Conservation (phyloP, 2,888 invertebrate genomes). For the Stratiomys singularior region DNA sequence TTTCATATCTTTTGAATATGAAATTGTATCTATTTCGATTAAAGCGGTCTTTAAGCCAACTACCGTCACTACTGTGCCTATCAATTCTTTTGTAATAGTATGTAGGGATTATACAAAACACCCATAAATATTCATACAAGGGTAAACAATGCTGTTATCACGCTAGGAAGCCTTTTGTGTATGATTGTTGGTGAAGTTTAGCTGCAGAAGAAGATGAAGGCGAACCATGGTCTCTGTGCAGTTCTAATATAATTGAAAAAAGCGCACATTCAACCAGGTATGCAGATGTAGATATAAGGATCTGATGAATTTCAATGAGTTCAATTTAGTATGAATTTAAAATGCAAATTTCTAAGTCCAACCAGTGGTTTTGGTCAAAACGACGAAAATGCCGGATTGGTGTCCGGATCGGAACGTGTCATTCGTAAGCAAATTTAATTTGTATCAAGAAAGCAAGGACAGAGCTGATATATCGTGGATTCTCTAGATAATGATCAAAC, state of each 20-base stretch:
- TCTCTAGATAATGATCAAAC: too few species aligned
- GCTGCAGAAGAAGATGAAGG: neutral
- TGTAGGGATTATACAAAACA: neutral
- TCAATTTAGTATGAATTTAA: neutral
- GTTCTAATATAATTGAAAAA: neutral
- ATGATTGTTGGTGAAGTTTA: neutral
- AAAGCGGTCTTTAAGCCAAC: constrained; percentile 6
- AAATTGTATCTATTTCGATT: constrained; percentile 36
- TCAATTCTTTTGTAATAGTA: neutral
- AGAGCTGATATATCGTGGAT: too few species aligned
- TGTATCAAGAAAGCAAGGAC: too few species aligned
- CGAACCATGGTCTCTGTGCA: neutral
- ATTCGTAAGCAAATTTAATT: too few species aligned
- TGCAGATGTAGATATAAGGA: neutral
- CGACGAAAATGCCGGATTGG: too few species aligned
- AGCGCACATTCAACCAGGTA: neutral
- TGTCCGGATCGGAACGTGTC: too few species aligned
- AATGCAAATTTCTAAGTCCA: neutral
- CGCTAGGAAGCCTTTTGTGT: constrained; percentile 17
- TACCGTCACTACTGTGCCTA: neutral
- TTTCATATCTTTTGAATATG: constrained; percentile 16
- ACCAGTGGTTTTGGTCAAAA: too few species aligned
- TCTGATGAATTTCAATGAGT: neutral
- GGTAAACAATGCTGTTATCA: constrained; percentile 35
- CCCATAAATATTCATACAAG: constrained; percentile 31